Base-by-base conservation (phyloP, 2,113 vertebrate species). In the Alligator sinensis region DNA sequence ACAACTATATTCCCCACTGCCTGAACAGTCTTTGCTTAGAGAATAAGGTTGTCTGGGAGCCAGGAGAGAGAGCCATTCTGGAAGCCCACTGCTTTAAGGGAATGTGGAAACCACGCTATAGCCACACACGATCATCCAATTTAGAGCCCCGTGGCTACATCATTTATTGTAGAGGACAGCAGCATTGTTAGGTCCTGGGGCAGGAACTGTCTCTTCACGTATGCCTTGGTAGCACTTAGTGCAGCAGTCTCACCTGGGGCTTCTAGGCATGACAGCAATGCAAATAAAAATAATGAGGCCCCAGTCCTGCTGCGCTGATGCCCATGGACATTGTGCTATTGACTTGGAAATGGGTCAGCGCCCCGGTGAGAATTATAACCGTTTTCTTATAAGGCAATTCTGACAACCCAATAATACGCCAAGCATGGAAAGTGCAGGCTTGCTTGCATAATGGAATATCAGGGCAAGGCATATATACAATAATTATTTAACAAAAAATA, bases 231-330 rank as follows among this genome's bases (percentile, higher is more conserved):
- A 64, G 83, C 7, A 3, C 75, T 22, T 64, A 4, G 19, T 7
- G 1, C 2, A 54, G 82, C 14, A 25, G 17, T 22, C 9, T 47
- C 58, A 5, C 0, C 2, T 5, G 63, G 54, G 34, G 5, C 4
- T 61, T 77, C 13, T 24, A 77, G 2, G 11, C 68, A 38, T 38
- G 21, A 72, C 21, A 47, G 24, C 22, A 58, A 38, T 4, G 12
- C 34, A 68, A 30, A 19, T 68, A n/a, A 68, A 38, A 68, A 68
- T 68, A 24, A 15, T 0, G 1, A 58, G 11, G 79, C 14, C 28
- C 22, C 85, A 24, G 11, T 60, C 60, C 57, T 62, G 10, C 11
- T 2, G 19, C 63, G 55, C 4, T 68, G 34, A 61, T 61, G 62
- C 21, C 15, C n/a, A 27, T 8, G 60, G 58, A 59, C 62, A 25